phyloP scores from a whole-genome alignment of 2,113 vertebrate species.

The Rhagologus leucostigma region DNA sequence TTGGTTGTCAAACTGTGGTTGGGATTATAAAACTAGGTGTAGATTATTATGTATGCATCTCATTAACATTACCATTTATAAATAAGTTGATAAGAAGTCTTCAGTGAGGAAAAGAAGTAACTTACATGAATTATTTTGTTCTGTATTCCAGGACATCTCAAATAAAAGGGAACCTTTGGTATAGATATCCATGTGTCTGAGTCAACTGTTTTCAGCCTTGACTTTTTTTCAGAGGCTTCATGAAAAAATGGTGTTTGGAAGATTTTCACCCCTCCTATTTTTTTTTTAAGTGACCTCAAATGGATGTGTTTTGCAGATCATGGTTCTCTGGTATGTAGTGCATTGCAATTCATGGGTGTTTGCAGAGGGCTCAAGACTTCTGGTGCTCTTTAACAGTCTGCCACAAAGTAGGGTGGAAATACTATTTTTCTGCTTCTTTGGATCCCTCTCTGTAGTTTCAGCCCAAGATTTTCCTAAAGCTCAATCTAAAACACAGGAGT shows the following conservation, averaged over 20 bases:
- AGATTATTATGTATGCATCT: not conserved
- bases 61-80: not conserved
- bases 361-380: not conserved
- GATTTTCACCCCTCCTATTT: accelerated
- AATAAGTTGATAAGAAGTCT: not conserved
- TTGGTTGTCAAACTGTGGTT: not conserved
- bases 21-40: not conserved
- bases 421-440: not conserved
- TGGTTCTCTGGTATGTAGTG: not conserved
- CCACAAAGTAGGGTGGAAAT: not conserved
- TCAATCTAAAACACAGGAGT: not conserved
- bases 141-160: not conserved
- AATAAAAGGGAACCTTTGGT: not conserved
- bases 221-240: not conserved
- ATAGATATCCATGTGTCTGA: not conserved
- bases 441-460: not conserved
- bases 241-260: not conserved
- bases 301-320: not conserved
- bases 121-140: not conserved
- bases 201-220: not conserved
- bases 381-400: not conserved
- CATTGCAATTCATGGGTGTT: not conserved
- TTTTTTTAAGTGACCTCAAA: not conserved
- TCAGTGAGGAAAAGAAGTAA: not conserved
- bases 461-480: not conserved